Evolutionary conservation across 2,113 vertebrate genomes (phyloP), one percentile per base, ranked within the genome.

Genomic region (Typhlomys cinereus): DNA sequence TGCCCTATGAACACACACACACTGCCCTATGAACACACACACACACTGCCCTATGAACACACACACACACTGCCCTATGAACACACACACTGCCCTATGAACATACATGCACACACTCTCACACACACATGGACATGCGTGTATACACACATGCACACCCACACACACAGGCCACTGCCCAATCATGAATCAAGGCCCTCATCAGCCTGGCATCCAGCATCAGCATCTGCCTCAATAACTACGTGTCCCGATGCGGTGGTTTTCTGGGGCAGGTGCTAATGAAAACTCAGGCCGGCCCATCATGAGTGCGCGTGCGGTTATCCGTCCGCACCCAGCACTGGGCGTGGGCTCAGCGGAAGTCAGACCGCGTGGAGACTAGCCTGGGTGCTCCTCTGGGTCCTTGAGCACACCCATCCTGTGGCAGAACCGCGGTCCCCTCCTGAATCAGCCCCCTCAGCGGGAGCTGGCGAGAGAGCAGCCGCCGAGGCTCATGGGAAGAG

Each of bases 351-450:
- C 82, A 54, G 81, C 23, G 39, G 34, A 25, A 50, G 7, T 13
- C 74, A 36, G 74, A 52, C 31, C n/a, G 7, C 6, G n/a, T 1
- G 36, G 50, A 21, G 14, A 21, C 44, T 39, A 27, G 6, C n/a
- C 29, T 2, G 61, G 41, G 27, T 3, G 1, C 25, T n/a, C 59
- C 23, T 15, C 10, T 6, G 18, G 3, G 0, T 4, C 17, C 13
- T 7, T 41, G 39, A 18, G 0, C 25, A 81, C 2, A 1, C 25
- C 20, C 5, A 1, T 21, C 41, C 39, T 0, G 2, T 7, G 18
- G 3, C 34, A 41, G 7, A 4, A 12, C 34, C 54, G 0, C 1
- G 25, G 54, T 3, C 15, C 50, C 50, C 12, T 34, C 64, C 1
- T 21, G n/a, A 70, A 73, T 31, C 23, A 27, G 9, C 17, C 17